phyloP scores from a whole-genome alignment of 2,113 vertebrate species.

The Emydocephalus ijimae region DNA sequence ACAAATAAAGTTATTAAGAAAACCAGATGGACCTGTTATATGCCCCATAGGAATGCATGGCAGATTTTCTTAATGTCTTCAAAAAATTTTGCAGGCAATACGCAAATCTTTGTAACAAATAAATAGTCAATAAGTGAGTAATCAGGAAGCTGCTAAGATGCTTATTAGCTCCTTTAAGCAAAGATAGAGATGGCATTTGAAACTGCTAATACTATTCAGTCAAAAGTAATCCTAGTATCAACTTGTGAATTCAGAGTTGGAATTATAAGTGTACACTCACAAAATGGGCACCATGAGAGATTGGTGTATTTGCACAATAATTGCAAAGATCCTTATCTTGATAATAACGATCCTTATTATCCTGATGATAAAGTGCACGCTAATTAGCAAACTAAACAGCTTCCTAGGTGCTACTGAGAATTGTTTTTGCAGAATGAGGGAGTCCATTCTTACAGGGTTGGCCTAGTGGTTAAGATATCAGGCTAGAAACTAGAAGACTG shows the following conservation, averaged over 20 bases:
- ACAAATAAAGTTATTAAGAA: background rate
- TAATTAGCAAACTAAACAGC: background rate
- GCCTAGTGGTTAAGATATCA: too few relatives aligned
- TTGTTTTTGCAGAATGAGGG: too few relatives aligned
- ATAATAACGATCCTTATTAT: too few relatives aligned
- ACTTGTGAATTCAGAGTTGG: background rate
- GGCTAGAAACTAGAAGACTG: too few relatives aligned
- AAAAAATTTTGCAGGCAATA: background rate
- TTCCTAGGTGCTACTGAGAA: background rate
- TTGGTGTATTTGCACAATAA: background rate
- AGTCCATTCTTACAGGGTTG: too few relatives aligned
- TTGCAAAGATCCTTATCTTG: background rate
- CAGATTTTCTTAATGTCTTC: background rate
- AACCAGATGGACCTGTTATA: background rate
- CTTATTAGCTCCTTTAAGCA: background rate
- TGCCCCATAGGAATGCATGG: background rate
- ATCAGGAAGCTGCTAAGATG: background rate
- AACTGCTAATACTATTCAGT: background rate
- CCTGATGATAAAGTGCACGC: background rate
- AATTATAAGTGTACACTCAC: background rate
- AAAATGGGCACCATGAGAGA: background rate
- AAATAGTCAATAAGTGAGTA: background rate
- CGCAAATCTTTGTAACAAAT: background rate
- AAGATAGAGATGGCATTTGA: background rate
- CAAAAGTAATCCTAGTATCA: background rate